Evolutionary conservation across 2,888 invertebrate species (phyloP).

Genomic region (Halictus quadricinctus): DNA sequence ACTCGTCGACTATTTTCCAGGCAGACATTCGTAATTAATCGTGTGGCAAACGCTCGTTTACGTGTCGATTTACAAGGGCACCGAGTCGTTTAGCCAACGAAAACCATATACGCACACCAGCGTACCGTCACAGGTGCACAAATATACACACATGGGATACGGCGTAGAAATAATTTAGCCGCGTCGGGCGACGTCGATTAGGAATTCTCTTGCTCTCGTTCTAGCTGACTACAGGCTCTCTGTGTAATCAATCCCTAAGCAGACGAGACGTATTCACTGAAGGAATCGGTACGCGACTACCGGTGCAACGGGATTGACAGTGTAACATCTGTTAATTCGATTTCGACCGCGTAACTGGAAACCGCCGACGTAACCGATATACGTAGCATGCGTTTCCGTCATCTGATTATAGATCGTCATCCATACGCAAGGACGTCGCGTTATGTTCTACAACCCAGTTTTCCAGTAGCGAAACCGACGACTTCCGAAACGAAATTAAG

Average conservation of each 20-base stretch:
- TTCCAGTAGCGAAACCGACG: neutral
- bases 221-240: slow-evolving; percentile 16
- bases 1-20: neutral
- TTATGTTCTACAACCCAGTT: neutral
- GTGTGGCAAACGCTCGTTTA: slow-evolving; percentile 24
- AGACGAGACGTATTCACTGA: slow-evolving; percentile 46
- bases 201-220: slow-evolving; percentile 60
- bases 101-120: neutral
- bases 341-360: slow-evolving; percentile 29
- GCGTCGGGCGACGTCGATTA: slow-evolving; percentile 52
- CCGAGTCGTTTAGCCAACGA: slow-evolving; percentile 17
- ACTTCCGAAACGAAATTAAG: neutral
- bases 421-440: neutral
- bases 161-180: slow-evolving; percentile 56
- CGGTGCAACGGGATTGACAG: slow-evolving; percentile 32
- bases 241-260: slow-evolving; percentile 42
- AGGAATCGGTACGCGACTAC: slow-evolving; percentile 40
- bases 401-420: slow-evolving; percentile 9
- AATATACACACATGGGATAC: neutral
- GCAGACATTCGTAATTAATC: slow-evolving; percentile 35
- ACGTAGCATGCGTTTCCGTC: slow-evolving; percentile 6
- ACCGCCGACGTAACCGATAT: slow-evolving; percentile 19
- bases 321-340: slow-evolving; percentile 39
- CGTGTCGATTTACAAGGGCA: slow-evolving; percentile 24
- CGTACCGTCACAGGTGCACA: neutral